Percentiles rank a stretch among this genome's conserved stretches.
Evolutionary conservation across 2,797 vertebrate species (phyloP).

Genomic region (Karalla daura): DNA sequence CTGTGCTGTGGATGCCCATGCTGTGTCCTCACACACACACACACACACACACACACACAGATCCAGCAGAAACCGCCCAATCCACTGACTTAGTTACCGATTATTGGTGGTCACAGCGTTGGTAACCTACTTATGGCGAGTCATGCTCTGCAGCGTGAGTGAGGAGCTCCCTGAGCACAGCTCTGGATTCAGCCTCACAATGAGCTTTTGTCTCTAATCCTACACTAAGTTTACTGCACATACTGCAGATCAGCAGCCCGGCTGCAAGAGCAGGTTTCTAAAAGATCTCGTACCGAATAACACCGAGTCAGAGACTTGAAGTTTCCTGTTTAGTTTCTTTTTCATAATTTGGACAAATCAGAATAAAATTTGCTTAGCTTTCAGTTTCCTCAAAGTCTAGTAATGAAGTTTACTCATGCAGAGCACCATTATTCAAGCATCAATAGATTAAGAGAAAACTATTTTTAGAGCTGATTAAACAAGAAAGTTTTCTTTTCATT

Average conservation of each 20-base stretch:
- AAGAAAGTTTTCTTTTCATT: neutral
- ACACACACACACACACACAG: too few species aligned
- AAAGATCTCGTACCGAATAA: too few species aligned
- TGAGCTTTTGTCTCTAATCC: slow-evolving; percentile 3
- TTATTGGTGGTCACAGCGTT: slow-evolving; percentile 44
- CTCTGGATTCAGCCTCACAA: slow-evolving; percentile 13
- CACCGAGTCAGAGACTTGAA: too few species aligned
- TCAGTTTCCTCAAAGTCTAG: neutral
- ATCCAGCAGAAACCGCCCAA: neutral
- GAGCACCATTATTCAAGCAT: neutral
- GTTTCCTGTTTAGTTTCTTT: neutral
- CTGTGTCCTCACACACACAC: too few species aligned
- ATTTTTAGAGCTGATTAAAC: neutral
- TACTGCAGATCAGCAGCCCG: neutral
- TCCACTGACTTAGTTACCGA: slow-evolving; percentile 19
- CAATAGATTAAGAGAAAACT: neutral
- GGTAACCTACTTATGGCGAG: slow-evolving; percentile 48
- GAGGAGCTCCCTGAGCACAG: neutral
- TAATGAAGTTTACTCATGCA: neutral
- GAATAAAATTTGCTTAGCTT: neutral
- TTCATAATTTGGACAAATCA: neutral
- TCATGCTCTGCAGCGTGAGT: slow-evolving; percentile 26
- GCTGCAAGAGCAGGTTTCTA: neutral
- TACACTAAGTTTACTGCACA: neutral
- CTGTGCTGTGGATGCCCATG: neutral